Conservation (phyloP, 2,113 vertebrate genomes). For the Mustelus asterias region DNA sequence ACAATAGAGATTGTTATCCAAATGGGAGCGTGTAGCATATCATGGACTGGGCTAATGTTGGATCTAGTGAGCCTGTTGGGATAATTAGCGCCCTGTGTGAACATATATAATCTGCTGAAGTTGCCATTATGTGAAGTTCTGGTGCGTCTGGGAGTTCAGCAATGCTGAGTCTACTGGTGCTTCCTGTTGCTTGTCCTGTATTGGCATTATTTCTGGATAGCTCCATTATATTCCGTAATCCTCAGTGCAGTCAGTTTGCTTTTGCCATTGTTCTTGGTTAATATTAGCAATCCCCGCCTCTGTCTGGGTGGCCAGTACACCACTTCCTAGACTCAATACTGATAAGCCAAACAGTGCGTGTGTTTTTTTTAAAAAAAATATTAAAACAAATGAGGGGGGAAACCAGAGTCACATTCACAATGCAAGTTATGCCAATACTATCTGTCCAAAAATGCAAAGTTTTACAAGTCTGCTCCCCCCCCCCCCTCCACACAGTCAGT, state of each 20-base stretch:
- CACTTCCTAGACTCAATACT: conserved; percentile 49
- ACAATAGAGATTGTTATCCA: conserved; percentile 43
- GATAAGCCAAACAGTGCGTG: not conserved
- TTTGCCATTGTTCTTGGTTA: conserved; percentile 77
- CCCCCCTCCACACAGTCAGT: no score
- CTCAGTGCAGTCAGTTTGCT: conserved; percentile 76
- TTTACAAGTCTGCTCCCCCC: not conserved
- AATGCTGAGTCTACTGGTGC: conserved; percentile 84
- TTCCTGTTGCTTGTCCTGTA: conserved; percentile 84
- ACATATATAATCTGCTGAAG: conserved; percentile 63
- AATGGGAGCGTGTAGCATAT: conserved; percentile 49
- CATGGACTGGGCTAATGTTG: conserved; percentile 50
- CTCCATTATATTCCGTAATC: conserved; percentile 89
- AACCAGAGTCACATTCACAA: not conserved
- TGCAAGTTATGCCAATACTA: not conserved
- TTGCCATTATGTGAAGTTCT: conserved; percentile 61
- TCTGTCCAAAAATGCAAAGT: not conserved
- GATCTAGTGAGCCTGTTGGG: conserved; percentile 52
- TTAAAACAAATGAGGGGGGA: not conserved
- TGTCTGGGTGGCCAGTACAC: conserved; percentile 69
- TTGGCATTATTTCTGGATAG: conserved; percentile 81
- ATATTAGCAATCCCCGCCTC: conserved; percentile 67
- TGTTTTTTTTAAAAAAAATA: not conserved
- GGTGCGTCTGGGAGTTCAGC: conserved; percentile 65
- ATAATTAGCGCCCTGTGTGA: conserved; percentile 57